These are phyloP conservation scores for Babylonia areolata DNA, from an alignment of 1,140 invertebrate species.

Conservation along the genomic window DNA sequence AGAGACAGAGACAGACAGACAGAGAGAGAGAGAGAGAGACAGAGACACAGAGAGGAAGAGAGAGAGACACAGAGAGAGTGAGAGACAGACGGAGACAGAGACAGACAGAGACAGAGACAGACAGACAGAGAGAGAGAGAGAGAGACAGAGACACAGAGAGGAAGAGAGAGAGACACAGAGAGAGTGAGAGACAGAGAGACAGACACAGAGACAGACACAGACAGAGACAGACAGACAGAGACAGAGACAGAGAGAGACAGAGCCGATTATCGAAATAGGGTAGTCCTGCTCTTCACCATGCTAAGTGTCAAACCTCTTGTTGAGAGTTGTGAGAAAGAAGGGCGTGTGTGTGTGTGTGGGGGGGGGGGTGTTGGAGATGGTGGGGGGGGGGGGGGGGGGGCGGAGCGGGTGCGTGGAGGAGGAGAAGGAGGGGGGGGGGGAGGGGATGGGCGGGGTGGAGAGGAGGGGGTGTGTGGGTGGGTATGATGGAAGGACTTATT, in stretches of 20 bases:
- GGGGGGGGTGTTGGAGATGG: not conserved
- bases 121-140: no score
- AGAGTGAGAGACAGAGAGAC: not conserved
- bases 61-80: no score
- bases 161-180: not conserved
- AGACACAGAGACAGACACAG: not conserved
- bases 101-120: no score
- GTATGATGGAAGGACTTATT: no score
- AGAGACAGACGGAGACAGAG: no score
- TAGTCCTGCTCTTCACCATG: no score
- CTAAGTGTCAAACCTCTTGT: no score
- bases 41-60: no score
- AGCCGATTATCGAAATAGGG: no score
- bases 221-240: not conserved
- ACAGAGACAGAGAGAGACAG: conserved; percentile 2
- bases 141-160: no score
- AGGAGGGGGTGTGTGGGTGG: no score
- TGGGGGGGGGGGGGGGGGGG: not conserved
- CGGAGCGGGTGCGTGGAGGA: not conserved
- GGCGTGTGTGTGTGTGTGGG: not conserved
- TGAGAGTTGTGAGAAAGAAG: not conserved
- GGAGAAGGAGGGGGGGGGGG: not conserved
- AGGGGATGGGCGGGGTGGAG: not conserved
- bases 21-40: no score
- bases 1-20: not conserved